Percentiles rank a stretch among this genome's conserved stretches.
Conservation (phyloP, 30 jellyfish, hydroid and myxozoan species). For the Aurelia coerulea region DNA sequence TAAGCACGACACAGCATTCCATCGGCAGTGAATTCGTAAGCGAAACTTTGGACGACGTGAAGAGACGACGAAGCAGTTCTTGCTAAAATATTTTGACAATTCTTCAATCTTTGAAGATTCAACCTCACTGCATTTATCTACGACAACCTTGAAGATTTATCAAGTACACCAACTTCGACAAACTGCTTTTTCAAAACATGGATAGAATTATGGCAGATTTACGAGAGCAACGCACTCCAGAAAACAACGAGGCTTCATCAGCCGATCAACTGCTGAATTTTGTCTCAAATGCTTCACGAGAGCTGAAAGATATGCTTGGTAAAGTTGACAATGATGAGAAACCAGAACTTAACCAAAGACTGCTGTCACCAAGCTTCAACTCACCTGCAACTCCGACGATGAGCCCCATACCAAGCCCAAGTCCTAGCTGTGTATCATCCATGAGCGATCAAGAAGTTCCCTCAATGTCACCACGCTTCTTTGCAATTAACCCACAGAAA, state of each 20-base stretch:
- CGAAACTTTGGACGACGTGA: slow-evolving; percentile 6
- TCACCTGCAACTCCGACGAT: slow-evolving; percentile 42
- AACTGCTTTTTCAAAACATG: neutral
- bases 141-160: neutral
- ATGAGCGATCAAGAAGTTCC: slow-evolving; percentile 74
- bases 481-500: slow-evolving; percentile 34
- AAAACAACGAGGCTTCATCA: neutral
- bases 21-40: slow-evolving; percentile 32
- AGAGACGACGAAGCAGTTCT: too few species aligned
- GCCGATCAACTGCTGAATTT: slow-evolving; percentile 53
- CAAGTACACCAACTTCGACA: neutral
- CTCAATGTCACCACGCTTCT: slow-evolving; percentile 64
- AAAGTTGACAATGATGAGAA: slow-evolving; percentile 27
- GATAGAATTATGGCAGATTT: slow-evolving; percentile 39
- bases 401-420: slow-evolving; percentile 72
- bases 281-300: slow-evolving; percentile 69
- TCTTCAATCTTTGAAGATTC: neutral
- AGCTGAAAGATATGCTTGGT: slow-evolving; percentile 65
- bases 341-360: neutral
- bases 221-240: neutral
- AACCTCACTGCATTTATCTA: neutral
- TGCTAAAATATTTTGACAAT: neutral
- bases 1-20: slow-evolving; percentile 34
- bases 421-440: slow-evolving; percentile 66
- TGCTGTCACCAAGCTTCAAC: slow-evolving; percentile 7